phyloP scores from a whole-genome alignment of 1,140 invertebrate species.

The Lordiphosa clarofinis region DNA sequence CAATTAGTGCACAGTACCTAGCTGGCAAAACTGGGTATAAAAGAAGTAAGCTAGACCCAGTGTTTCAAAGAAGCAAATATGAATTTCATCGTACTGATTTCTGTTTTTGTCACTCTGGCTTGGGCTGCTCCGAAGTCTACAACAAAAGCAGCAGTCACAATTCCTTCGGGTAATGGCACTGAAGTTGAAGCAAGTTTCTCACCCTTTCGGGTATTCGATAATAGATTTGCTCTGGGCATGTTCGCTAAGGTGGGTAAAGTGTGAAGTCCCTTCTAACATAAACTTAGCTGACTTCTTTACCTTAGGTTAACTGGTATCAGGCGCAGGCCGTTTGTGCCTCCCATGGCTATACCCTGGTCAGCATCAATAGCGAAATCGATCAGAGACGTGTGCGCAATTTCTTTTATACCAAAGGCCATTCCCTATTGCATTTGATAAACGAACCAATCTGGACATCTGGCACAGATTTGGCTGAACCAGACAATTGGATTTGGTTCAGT shows the following conservation, averaged over 20 bases:
- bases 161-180: slow-evolving; percentile 1
- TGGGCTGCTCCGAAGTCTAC: neutral
- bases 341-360: slow-evolving; percentile 32
- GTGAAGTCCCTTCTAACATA: neutral
- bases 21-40: too few species aligned
- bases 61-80: too few species aligned
- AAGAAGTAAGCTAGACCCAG: too few species aligned
- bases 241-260: slow-evolving; percentile 27
- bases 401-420: slow-evolving; percentile 8
- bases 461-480: slow-evolving; percentile 21
- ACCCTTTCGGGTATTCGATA: slow-evolving; percentile 22
- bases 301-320: slow-evolving; percentile 44
- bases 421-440: slow-evolving; percentile 18
- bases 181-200: slow-evolving; percentile 11
- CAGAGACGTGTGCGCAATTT: slow-evolving; percentile 26
- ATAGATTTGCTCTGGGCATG: slow-evolving; percentile 25
- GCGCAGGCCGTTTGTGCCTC: slow-evolving; percentile 33
- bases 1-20: slow-evolving; percentile 17
- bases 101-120: neutral
- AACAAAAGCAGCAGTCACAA: neutral
- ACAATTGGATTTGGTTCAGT: slow-evolving; percentile 39
- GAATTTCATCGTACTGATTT: too few species aligned
- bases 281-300: neutral
- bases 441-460: slow-evolving; percentile 35
- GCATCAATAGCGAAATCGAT: slow-evolving; percentile 26